Percentiles rank a stretch among this genome's conserved stretches.
Evolutionary conservation across 2,113 vertebrate genomes (phyloP).

Genomic region (Myotis yumanensis): DNA sequence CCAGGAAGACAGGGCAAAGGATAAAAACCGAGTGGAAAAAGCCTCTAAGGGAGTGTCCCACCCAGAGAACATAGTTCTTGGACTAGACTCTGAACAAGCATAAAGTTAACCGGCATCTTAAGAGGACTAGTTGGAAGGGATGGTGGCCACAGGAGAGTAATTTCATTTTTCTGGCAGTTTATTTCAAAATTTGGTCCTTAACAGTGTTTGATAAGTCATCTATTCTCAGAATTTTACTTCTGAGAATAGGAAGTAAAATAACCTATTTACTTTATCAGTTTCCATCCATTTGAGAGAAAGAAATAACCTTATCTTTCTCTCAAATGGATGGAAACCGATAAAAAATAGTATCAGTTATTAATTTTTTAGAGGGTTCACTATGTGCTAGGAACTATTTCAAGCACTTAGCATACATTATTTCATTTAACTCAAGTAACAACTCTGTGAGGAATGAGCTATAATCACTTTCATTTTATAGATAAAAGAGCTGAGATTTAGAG

Average conservation of each 20-base stretch:
- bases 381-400: neutral
- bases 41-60: neutral
- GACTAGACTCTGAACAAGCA: neutral
- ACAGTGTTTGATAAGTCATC: neutral
- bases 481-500: neutral
- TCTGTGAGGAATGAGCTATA: neutral
- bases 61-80: neutral
- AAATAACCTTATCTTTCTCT: neutral
- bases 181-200: neutral
- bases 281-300: too few species aligned
- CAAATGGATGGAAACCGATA: neutral
- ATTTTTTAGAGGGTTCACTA: neutral
- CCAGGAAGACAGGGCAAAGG: neutral
- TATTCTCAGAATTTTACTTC: slow-evolving; percentile 24
- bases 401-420: neutral
- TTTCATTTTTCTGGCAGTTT: neutral
- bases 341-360: neutral
- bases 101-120: neutral
- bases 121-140: neutral
- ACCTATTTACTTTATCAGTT: too few species aligned
- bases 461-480: neutral
- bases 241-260: too few species aligned
- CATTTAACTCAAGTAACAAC: neutral
- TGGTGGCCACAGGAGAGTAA: neutral
- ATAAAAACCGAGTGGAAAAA: neutral